These are phyloP conservation scores for Umimayanthus chanpuru DNA, from an alignment of 92 coral and sea anemone genomes.

Conservation along the genomic window DNA sequence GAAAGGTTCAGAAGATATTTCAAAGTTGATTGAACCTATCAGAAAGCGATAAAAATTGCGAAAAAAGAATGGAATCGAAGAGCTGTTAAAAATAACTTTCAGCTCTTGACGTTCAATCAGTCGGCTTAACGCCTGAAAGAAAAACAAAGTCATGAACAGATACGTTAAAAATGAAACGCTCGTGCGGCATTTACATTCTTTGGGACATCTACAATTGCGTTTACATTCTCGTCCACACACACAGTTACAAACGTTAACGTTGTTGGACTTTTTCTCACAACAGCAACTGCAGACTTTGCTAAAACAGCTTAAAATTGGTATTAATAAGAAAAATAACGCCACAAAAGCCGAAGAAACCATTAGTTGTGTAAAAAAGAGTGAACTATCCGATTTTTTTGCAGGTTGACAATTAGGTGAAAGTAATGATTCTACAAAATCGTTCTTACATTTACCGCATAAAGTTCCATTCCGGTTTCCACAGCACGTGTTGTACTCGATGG, in stretches of 20 bases:
- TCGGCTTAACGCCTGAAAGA: neutral
- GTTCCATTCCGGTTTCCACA: conserved; percentile 17
- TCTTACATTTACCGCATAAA: conserved; percentile 16
- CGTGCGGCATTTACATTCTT: neutral
- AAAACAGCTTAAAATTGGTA: neutral
- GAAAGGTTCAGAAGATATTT: neutral
- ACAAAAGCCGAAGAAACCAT: neutral
- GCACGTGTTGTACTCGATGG: conserved; percentile 26
- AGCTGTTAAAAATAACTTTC: neutral
- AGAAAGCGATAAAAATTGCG: neutral
- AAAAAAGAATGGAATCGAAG: neutral
- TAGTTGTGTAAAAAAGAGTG: neutral
- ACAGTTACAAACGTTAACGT: neutral
- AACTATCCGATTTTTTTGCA: neutral
- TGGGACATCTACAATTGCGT: neutral
- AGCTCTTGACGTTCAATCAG: neutral
- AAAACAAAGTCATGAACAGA: neutral
- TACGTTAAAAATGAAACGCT: neutral
- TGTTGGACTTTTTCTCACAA: too few species aligned
- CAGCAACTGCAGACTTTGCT: neutral
- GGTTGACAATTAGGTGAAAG: neutral
- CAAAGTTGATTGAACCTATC: neutral
- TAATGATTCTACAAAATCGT: conserved; percentile 22
- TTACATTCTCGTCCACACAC: neutral
- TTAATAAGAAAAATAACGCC: neutral